Evolutionary conservation across 2,113 vertebrate species (phyloP).

Genomic region (Tragelaphus imberbis): DNA sequence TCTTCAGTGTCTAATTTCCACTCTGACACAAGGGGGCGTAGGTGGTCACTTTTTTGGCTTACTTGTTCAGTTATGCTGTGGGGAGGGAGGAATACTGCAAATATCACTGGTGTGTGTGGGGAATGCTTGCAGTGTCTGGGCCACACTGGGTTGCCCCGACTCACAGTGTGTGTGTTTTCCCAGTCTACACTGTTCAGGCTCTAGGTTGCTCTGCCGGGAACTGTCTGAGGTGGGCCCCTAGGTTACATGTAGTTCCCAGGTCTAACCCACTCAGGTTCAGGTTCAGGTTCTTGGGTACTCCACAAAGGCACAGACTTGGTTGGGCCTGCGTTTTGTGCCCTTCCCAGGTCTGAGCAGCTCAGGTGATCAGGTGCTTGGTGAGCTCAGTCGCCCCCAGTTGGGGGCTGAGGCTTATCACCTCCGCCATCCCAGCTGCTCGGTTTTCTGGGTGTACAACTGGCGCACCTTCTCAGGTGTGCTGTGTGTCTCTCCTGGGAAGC

Average conservation of each 20-base stretch:
- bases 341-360: not conserved
- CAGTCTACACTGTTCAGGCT: not conserved
- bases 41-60: not conserved
- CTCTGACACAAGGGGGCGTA: not conserved
- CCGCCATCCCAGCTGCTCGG: not conserved
- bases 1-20: not conserved
- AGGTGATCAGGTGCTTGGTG: not conserved
- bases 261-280: not conserved
- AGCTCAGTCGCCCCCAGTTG: not conserved
- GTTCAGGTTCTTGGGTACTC: not conserved
- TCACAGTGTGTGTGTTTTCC: not conserved
- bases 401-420: not conserved
- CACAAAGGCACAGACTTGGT: not conserved
- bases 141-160: not conserved
- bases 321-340: not conserved
- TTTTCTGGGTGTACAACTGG: not conserved
- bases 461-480: not conserved
- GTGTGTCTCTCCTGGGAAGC: not conserved
- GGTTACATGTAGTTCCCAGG: not conserved
- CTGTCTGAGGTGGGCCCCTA: not conserved
- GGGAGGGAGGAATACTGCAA: not conserved
- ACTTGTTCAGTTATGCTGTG: not conserved
- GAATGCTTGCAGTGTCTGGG: not conserved
- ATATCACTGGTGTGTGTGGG: not conserved
- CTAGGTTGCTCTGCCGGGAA: not conserved